Conservation (phyloP, 2,113 vertebrate genomes). For the Dipodomys stephensi region DNA sequence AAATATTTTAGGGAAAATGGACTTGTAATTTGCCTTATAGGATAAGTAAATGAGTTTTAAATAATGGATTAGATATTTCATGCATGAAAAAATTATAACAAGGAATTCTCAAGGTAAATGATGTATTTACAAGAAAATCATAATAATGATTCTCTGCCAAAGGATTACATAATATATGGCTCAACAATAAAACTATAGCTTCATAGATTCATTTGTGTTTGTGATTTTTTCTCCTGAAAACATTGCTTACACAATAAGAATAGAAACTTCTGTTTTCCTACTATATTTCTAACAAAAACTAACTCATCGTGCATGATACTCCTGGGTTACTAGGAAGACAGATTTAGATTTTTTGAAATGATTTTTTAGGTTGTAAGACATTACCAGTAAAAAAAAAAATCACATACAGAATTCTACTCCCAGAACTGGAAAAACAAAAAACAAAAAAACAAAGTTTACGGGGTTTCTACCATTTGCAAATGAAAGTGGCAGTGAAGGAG, state of each 20-base stretch:
- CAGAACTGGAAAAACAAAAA: too few relatives aligned
- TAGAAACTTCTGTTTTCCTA: slow-evolving; percentile 48
- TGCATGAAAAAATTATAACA: neutral
- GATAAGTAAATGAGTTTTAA: slow-evolving; percentile 11
- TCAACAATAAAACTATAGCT: slow-evolving; percentile 41
- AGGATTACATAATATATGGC: slow-evolving; percentile 8
- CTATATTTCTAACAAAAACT: slow-evolving; percentile 33
- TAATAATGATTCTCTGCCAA: slow-evolving; percentile 23
- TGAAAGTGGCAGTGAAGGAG: neutral
- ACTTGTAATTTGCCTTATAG: slow-evolving; percentile 2
- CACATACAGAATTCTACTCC: neutral
- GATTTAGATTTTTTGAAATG: neutral
- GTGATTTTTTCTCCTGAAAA: slow-evolving; percentile 10
- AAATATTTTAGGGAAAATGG: slow-evolving; percentile 6
- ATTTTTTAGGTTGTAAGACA: neutral
- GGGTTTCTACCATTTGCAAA: neutral
- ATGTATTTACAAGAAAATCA: neutral
- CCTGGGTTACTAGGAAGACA: neutral
- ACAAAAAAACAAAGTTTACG: neutral
- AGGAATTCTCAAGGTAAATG: neutral
- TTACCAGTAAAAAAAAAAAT: neutral
- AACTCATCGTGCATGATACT: neutral
- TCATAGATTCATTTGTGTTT: neutral
- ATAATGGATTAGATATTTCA: neutral
- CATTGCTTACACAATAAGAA: neutral